These are phyloP conservation scores for Portevinia maculata DNA, from an alignment of 2,888 invertebrate species.

Conservation along the genomic window DNA sequence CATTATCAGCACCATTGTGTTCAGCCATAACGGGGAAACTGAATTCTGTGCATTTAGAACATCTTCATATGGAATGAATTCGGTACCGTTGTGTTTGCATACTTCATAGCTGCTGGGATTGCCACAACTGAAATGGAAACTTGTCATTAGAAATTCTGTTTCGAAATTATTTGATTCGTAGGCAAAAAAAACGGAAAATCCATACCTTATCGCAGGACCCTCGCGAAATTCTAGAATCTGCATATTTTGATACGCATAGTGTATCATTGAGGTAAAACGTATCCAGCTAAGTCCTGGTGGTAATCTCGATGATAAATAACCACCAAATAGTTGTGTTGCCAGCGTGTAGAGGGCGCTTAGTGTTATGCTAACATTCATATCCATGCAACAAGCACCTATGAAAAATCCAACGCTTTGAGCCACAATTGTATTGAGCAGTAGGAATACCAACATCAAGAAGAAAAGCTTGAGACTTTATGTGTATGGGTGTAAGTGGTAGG, in stretches of 20 bases:
- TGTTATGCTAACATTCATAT: conserved; percentile 90
- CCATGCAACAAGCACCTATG: conserved; percentile 90
- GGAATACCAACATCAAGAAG: conserved; percentile 87
- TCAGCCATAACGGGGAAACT: conserved; percentile 88
- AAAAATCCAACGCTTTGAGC: conserved; percentile 92
- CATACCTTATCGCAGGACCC: conserved; percentile 87
- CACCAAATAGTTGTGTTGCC: conserved; percentile 89
- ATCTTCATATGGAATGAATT: conserved; percentile 86
- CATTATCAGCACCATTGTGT: conserved; percentile 87
- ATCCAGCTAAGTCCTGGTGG: conserved; percentile 90
- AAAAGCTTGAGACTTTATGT: conserved; percentile 85
- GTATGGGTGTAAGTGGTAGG: conserved; percentile 34
- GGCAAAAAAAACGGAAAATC: background rate
- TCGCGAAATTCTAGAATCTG: conserved; percentile 90
- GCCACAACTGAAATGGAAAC: conserved; percentile 85
- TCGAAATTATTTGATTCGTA: background rate
- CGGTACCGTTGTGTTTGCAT: conserved; percentile 84
- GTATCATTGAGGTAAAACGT: conserved; percentile 89
- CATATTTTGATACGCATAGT: conserved; percentile 92
- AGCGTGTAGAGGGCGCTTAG: conserved; percentile 90
- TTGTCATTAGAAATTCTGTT: background rate
- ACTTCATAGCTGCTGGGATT: conserved; percentile 87
- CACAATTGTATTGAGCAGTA: conserved; percentile 88
- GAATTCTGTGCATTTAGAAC: conserved; percentile 88
- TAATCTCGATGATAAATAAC: conserved; percentile 89